These are phyloP conservation scores for Anagrus nilaparvatae DNA, from an alignment of 1,140 invertebrate genomes.

Conservation along the genomic window DNA sequence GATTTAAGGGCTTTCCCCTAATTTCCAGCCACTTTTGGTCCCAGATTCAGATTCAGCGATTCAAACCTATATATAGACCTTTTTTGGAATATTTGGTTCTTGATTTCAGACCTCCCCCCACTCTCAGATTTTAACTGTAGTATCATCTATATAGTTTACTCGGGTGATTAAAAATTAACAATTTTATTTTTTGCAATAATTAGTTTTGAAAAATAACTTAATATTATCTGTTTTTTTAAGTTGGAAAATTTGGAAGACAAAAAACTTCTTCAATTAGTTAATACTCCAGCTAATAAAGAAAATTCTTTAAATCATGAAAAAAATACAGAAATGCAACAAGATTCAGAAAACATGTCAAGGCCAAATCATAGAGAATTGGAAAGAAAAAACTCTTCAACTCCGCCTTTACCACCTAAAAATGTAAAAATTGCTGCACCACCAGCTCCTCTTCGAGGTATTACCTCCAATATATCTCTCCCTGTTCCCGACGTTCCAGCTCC, in stretches of 20 bases:
- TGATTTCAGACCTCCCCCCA: too few relatives aligned
- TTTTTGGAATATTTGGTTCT: not conserved
- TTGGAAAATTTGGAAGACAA: conserved; percentile 31
- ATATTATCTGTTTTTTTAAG: conserved; percentile 22
- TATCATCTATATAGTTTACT: too few relatives aligned
- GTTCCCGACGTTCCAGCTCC: conserved; percentile 37
- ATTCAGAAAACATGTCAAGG: conserved; percentile 17
- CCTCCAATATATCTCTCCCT: conserved; percentile 30
- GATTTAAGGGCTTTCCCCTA: too few relatives aligned
- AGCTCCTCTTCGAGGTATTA: conserved; percentile 34
- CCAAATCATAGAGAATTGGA: conserved; percentile 21
- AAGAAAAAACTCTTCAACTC: conserved; percentile 31
- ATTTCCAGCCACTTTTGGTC: too few relatives aligned
- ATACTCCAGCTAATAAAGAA: conserved; percentile 3
- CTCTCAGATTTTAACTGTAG: too few relatives aligned
- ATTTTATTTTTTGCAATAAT: conserved; percentile 5
- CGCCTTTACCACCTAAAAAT: conserved; percentile 40
- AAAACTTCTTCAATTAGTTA: conserved; percentile 17
- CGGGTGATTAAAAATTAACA: too few relatives aligned
- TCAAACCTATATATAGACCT: too few relatives aligned
- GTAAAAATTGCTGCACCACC: conserved; percentile 33
- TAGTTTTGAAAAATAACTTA: not conserved
- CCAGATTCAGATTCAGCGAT: too few relatives aligned
- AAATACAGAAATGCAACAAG: conserved; percentile 13
- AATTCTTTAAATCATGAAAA: conserved; percentile 9